Percentiles rank a stretch among this genome's conserved stretches.
These are phyloP conservation scores for Dunckerocampus dactyliophorus DNA, from an alignment of 2,113 vertebrate genomes.

Conservation along the genomic window DNA sequence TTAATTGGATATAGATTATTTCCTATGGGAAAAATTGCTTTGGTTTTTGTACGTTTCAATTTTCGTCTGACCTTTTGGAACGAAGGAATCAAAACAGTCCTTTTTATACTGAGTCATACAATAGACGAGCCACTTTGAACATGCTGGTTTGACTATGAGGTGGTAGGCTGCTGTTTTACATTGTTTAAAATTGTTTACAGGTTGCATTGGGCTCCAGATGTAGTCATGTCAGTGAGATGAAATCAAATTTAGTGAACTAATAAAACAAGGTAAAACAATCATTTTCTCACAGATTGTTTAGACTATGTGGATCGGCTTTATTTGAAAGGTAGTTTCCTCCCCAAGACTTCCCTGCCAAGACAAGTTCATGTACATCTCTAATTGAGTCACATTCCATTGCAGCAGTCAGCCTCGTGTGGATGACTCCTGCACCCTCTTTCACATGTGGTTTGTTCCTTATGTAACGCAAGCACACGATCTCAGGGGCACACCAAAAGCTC, in stretches of 20 bases:
- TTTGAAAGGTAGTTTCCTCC: not conserved
- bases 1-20: no score
- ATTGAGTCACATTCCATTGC: conserved; percentile 1
- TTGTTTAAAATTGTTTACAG: conserved; percentile 41
- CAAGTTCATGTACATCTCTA: conserved; percentile 7
- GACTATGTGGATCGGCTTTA: not conserved
- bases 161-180: conserved; percentile 18
- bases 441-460: conserved; percentile 45
- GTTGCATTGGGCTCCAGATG: conserved; percentile 13
- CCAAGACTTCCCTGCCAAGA: conserved; percentile 15
- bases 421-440: conserved; percentile 33
- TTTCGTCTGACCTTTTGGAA: no score
- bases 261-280: conserved; percentile 30
- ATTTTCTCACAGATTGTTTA: not conserved
- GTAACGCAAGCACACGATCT: conserved; percentile 37
- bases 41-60: no score
- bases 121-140: no score
- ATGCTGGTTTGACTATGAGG: conserved; percentile 14
- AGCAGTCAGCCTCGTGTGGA: conserved; percentile 8
- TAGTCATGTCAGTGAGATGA: conserved; percentile 3
- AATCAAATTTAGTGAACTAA: conserved; percentile 22
- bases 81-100: no score
- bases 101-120: no score
- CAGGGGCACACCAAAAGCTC: conserved; percentile 22
- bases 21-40: no score